A percentile compares a stretch with the other conserved stretches of the same genome.
phyloP scores from a whole-genome alignment of 2,113 vertebrate genomes.

The Alectura lathami region DNA sequence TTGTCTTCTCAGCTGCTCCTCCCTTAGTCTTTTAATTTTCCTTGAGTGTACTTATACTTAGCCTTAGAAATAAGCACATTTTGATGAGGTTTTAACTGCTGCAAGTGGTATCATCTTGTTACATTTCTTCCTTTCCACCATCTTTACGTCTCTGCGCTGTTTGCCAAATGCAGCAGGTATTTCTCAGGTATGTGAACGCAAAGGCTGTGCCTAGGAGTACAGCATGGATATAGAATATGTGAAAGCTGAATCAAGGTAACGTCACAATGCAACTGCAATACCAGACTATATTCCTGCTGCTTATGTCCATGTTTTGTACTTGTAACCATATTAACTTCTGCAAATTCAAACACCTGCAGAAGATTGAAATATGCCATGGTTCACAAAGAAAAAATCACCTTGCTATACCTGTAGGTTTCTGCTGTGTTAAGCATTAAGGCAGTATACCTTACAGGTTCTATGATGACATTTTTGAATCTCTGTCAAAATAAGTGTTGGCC shows the following conservation, averaged over 20 bases:
- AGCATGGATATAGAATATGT: not conserved
- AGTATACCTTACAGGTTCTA: not conserved
- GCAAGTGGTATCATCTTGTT: not conserved
- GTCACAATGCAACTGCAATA: not conserved
- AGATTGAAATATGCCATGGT: not conserved
- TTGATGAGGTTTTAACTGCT: not conserved
- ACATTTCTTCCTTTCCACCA: not conserved
- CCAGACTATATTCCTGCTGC: not conserved
- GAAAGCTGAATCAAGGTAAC: not conserved
- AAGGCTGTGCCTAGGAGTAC: not conserved
- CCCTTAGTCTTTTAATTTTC: slow-evolving; percentile 34
- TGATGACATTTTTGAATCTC: not conserved
- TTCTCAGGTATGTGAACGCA: not conserved
- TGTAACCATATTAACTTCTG: not conserved
- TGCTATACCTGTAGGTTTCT: not conserved
- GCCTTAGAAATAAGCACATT: slow-evolving; percentile 1
- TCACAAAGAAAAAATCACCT: not conserved
- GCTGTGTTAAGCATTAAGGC: not conserved
- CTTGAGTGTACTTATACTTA: slow-evolving; percentile 24
- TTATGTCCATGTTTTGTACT: not conserved
- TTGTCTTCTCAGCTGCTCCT: slow-evolving; percentile 23
- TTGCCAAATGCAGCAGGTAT: not conserved
- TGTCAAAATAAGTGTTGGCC: not conserved
- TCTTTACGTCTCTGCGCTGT: not conserved
- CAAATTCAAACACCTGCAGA: not conserved